phyloP scores from a whole-genome alignment of 2,888 invertebrate species.

The Campopleginae sp. region DNA sequence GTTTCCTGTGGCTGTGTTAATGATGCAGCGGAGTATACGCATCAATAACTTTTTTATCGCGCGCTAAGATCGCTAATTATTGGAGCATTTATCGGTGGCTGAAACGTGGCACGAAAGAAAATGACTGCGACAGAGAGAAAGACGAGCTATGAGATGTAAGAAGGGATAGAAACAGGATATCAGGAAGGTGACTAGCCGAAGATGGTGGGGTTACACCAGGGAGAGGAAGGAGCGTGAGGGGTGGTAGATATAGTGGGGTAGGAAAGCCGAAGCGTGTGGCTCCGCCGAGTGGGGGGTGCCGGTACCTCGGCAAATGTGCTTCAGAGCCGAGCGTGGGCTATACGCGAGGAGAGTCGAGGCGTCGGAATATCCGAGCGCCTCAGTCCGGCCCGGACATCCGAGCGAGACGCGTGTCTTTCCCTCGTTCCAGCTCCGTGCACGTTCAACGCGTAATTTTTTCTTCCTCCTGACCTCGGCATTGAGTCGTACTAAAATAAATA shows the following conservation, averaged over 20 bases:
- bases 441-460: conserved; percentile 49
- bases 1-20: not conserved
- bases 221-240: conserved; percentile 40
- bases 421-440: conserved; percentile 58
- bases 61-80: conserved; percentile 22
- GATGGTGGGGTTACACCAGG: conserved; percentile 52
- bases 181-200: conserved; percentile 38
- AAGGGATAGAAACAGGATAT: conserved; percentile 28
- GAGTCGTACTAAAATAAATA: conserved; percentile 2
- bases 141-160: conserved; percentile 46
- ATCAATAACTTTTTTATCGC: conserved; percentile 37
- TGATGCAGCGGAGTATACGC: conserved; percentile 16
- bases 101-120: conserved; percentile 19
- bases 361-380: conserved; percentile 80
- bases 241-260: conserved; percentile 57
- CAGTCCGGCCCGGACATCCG: conserved; percentile 83
- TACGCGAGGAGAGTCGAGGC: conserved; percentile 70
- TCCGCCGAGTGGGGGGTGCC: conserved; percentile 79
- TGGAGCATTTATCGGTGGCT: not conserved
- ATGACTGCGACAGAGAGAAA: conserved; percentile 28
- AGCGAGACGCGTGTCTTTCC: conserved; percentile 77
- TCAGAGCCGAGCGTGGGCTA: conserved; percentile 69
- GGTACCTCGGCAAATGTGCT: conserved; percentile 76
- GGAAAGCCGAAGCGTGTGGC: conserved; percentile 78
- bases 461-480: conserved; percentile 14